phyloP scores from a whole-genome alignment of 2,888 invertebrate genomes.

The Leptogaster cylindrica region DNA sequence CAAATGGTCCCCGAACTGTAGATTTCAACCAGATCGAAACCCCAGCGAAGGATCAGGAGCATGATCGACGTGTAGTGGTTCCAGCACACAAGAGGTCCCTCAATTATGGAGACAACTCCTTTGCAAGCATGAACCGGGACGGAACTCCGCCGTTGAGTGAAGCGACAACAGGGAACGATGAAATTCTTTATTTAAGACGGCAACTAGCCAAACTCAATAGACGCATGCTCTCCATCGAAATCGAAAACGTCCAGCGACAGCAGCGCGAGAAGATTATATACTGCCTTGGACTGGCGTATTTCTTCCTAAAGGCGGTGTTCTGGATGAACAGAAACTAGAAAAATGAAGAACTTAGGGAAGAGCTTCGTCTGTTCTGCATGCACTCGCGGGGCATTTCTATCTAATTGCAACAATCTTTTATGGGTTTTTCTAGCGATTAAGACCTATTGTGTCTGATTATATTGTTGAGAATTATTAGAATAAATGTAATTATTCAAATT shows the following conservation, averaged over 20 bases:
- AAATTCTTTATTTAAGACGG: conserved; percentile 80
- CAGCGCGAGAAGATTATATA: conserved; percentile 87
- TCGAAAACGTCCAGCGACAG: conserved; percentile 81
- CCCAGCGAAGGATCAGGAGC: conserved; percentile 57
- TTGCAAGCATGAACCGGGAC: conserved; percentile 64
- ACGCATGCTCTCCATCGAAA: conserved; percentile 84
- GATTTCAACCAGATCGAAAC: conserved; percentile 56
- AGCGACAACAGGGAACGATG: conserved; percentile 75
- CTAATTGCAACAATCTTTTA: no score
- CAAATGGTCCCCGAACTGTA: conserved; percentile 53
- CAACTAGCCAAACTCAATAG: conserved; percentile 88
- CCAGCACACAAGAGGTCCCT: conserved; percentile 6
- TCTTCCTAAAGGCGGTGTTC: conserved; percentile 82
- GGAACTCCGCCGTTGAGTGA: conserved; percentile 74
- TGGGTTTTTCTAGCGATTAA: no score
- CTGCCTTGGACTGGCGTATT: conserved; percentile 83
- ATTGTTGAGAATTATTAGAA: no score
- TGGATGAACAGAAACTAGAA: conserved; percentile 77
- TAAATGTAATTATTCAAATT: no score
- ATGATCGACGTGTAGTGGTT: conserved; percentile 51
- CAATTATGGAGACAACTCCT: conserved; percentile 52
- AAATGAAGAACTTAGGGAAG: no score
- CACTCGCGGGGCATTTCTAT: no score
- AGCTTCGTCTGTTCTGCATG: no score
- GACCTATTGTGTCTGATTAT: no score